Percentiles rank a stretch among this genome's conserved stretches.
These are phyloP conservation scores for Drosophila neotestacea DNA, from an alignment of 2,888 invertebrate genomes.

Conservation along the genomic window DNA sequence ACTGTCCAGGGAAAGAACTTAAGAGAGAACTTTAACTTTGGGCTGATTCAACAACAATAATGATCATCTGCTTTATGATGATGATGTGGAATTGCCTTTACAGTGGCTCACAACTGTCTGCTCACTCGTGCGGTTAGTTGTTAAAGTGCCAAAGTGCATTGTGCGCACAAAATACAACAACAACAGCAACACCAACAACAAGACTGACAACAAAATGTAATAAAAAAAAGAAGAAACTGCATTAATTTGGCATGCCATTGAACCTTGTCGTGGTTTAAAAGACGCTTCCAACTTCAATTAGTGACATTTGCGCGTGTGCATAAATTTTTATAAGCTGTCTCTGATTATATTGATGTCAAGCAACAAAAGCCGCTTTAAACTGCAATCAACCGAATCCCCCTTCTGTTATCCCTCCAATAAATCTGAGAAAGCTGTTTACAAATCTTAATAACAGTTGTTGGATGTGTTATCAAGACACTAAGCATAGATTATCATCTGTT, in stretches of 20 bases:
- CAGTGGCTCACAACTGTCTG: conserved; percentile 12
- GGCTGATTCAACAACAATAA: conserved; percentile 3
- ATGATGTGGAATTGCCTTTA: not conserved
- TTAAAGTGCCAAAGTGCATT: conserved; percentile 66
- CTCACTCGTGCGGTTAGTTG: conserved; percentile 35
- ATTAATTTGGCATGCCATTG: conserved; percentile 65
- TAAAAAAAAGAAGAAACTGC: conserved; percentile 28
- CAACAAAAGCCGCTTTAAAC: conserved; percentile 53
- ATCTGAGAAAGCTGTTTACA: conserved; percentile 44
- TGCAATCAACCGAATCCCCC: conserved; percentile 25
- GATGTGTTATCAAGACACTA: not conserved
- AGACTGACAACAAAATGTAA: conserved; percentile 2
- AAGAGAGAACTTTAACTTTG: conserved; percentile 7
- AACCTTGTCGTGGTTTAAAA: conserved; percentile 34
- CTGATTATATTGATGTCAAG: conserved; percentile 30
- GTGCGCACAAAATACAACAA: conserved; percentile 26
- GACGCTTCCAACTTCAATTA: conserved; percentile 50
- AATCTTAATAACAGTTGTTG: conserved; percentile 1
- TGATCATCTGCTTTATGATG: conserved; percentile 10
- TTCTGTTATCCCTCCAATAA: not conserved
- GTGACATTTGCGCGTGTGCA: conserved; percentile 53
- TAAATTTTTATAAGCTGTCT: conserved; percentile 51
- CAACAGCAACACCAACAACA: conserved; percentile 7
- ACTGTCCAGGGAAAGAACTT: conserved; percentile 1
- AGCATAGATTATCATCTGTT: not conserved